These are phyloP conservation scores for Melanotus villosus DNA, from an alignment of 2,888 invertebrate species.

Conservation along the genomic window DNA sequence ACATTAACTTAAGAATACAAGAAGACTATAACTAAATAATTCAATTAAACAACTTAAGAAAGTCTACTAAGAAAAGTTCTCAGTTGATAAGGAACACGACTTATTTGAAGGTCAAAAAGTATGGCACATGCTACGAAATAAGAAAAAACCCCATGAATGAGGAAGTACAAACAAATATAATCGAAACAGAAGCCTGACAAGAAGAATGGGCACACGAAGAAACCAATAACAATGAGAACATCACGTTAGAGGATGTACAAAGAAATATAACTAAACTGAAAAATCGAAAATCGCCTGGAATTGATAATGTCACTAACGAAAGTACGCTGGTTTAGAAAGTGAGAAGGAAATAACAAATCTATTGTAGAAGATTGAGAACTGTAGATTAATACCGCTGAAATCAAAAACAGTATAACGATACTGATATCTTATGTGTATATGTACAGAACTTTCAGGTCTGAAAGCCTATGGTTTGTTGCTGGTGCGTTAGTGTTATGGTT, in stretches of 20 bases:
- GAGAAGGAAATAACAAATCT: neutral
- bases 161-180: too few relatives aligned
- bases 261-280: too few relatives aligned
- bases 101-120: neutral
- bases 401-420: neutral
- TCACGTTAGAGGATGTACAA: too few relatives aligned
- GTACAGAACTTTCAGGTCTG: too few relatives aligned
- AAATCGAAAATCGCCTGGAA: too few relatives aligned
- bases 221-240: neutral
- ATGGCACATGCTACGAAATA: neutral
- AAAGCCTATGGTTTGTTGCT: too few relatives aligned
- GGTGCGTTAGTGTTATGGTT: too few relatives aligned
- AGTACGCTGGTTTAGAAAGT: neutral
- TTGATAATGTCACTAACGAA: too few relatives aligned
- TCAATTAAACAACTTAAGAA: neutral
- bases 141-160: neutral
- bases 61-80: neutral
- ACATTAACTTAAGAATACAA: too few relatives aligned
- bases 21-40: neutral
- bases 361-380: neutral
- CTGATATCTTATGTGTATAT: too few relatives aligned
- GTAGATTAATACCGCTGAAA: neutral
- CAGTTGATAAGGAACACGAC: neutral
- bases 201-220: neutral
- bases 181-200: too few relatives aligned